Percentiles rank a stretch among this genome's conserved stretches.
Conservation (phyloP, 92 coral and sea anemone species). For the Epizoanthus fatuus region DNA sequence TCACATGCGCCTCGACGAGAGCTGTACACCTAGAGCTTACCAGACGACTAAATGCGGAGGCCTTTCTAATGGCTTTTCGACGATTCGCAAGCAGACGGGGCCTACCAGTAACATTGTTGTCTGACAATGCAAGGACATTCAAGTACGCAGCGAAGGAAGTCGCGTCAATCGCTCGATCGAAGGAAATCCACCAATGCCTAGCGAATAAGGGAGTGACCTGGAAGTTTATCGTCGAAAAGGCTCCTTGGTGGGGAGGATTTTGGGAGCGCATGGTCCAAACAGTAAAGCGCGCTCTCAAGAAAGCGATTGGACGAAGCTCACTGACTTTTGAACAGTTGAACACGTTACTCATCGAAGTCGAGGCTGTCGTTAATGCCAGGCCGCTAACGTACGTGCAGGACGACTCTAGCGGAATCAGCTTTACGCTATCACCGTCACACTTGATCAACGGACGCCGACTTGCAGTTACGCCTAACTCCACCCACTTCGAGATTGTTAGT, state of each 20-base stretch:
- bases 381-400: slow-evolving; percentile 51
- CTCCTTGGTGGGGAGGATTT: slow-evolving; percentile 62
- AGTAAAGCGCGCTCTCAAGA: slow-evolving; percentile 26
- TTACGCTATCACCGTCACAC: slow-evolving; percentile 69
- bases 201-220: slow-evolving; percentile 51
- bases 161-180: slow-evolving; percentile 22
- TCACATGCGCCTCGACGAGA: slow-evolving; percentile 66
- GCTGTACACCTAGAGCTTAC: slow-evolving; percentile 69
- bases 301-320: slow-evolving; percentile 33
- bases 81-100: slow-evolving; percentile 54
- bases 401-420: slow-evolving; percentile 42
- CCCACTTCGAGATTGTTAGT: slow-evolving; percentile 66
- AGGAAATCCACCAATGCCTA: slow-evolving; percentile 34
- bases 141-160: slow-evolving; percentile 32
- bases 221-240: slow-evolving; percentile 44
- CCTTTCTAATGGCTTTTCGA: slow-evolving; percentile 57
- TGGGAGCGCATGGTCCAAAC: slow-evolving; percentile 36
- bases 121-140: slow-evolving; percentile 55
- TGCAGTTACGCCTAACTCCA: slow-evolving; percentile 48
- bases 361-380: slow-evolving; percentile 28
- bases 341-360: slow-evolving; percentile 36
- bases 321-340: slow-evolving; percentile 35
- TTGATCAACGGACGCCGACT: slow-evolving; percentile 66
- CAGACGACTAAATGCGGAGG: slow-evolving; percentile 28
- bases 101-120: slow-evolving; percentile 28